Evolutionary conservation across 2,888 invertebrate genomes (phyloP).

Genomic region (Brenthis daphne): DNA sequence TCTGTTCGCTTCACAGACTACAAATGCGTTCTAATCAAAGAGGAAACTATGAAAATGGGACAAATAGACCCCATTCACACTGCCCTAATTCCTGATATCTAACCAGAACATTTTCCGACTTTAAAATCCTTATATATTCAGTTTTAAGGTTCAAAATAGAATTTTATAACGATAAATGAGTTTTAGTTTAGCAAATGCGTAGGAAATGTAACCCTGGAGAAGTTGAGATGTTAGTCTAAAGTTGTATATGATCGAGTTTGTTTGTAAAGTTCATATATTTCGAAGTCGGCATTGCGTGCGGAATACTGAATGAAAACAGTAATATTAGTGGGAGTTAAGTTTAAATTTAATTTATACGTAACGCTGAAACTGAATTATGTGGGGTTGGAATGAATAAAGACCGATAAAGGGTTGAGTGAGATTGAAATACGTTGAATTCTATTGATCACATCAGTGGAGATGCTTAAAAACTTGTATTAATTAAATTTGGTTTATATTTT

Average conservation of each 20-base stretch:
- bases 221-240: constrained; percentile 11
- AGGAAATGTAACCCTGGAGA: neutral
- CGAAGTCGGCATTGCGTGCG: neutral
- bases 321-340: constrained; percentile 10
- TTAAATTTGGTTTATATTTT: neutral
- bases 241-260: constrained; percentile 18
- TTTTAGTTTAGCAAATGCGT: neutral
- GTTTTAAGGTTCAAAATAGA: neutral
- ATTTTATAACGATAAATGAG: neutral
- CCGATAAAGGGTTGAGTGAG: neutral
- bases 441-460: neutral
- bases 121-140: neutral
- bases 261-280: constrained; percentile 12
- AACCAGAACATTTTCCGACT: neutral
- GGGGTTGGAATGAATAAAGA: neutral
- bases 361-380: constrained; percentile 11
- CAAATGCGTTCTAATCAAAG: constrained; percentile 33
- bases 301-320: constrained; percentile 23
- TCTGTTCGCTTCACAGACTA: constrained; percentile 28
- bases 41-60: constrained; percentile 21
- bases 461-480: neutral
- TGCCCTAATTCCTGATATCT: constrained; percentile 20
- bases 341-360: constrained; percentile 25
- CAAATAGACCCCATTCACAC: constrained; percentile 14
- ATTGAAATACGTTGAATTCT: constrained; percentile 6